Conservation (phyloP, 2,888 invertebrate species). For the Alentia gelatinosa region DNA sequence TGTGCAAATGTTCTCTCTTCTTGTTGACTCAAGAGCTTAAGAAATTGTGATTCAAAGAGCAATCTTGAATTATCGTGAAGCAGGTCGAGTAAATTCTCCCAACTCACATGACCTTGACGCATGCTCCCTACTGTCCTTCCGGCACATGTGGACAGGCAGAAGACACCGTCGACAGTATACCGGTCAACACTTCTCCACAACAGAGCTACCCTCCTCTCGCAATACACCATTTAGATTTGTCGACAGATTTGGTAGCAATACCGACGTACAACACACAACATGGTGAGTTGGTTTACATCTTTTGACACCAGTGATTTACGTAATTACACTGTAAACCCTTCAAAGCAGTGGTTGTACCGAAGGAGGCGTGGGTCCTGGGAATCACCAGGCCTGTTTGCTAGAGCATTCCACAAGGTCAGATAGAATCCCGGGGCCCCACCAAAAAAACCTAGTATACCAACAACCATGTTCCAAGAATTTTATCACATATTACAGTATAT, state of each 20-base stretch:
- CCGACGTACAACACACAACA: neutral
- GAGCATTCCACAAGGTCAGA: conserved; percentile 14
- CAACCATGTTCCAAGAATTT: too few species aligned
- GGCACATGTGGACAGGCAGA: neutral
- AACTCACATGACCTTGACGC: conserved; percentile 26
- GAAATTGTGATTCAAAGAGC: too few species aligned
- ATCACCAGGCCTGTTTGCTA: neutral
- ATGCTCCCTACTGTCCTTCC: conserved; percentile 28
- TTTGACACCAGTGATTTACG: neutral
- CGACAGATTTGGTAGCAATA: neutral
- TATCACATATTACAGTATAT: too few species aligned
- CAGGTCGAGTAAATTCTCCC: conserved; percentile 40
- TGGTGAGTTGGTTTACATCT: neutral
- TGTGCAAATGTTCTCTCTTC: neutral
- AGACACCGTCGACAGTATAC: neutral
- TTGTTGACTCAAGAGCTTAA: too few species aligned
- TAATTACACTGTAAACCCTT: too few species aligned
- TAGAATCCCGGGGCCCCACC: too few species aligned
- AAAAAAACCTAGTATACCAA: too few species aligned
- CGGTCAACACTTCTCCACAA: neutral
- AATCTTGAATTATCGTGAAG: too few species aligned
- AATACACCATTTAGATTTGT: neutral
- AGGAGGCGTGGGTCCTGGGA: neutral
- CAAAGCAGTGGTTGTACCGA: neutral
- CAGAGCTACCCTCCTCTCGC: neutral